Percentiles rank a stretch among this genome's conserved stretches.
phyloP scores from a whole-genome alignment of 2,888 invertebrate genomes.

The Cephus sareptanus region DNA sequence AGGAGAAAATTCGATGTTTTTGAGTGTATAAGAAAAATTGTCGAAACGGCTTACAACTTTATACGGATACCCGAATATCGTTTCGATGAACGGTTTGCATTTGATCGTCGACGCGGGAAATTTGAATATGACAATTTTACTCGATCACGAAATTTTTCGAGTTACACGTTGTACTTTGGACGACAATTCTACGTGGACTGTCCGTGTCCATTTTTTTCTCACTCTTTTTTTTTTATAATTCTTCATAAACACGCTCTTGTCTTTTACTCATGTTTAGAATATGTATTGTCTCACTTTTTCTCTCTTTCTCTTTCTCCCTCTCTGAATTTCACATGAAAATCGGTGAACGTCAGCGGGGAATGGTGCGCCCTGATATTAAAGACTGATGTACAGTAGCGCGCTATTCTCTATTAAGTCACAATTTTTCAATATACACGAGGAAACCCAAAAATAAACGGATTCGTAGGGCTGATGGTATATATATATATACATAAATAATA shows the following conservation, averaged over 20 bases:
- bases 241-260: too few relatives aligned
- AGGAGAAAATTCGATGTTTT: too few relatives aligned
- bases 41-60: too few relatives aligned
- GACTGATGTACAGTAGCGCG: conserved; percentile 67
- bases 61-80: too few relatives aligned
- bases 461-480: conserved; percentile 41
- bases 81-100: too few relatives aligned
- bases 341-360: conserved; percentile 54
- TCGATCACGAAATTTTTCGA: not conserved
- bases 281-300: not conserved
- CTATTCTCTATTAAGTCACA: conserved; percentile 54
- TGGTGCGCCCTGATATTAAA: conserved; percentile 66
- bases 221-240: not conserved
- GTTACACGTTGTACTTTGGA: not conserved
- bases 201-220: not conserved
- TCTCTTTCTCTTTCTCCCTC: not conserved
- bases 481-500: too few relatives aligned
- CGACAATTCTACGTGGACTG: not conserved
- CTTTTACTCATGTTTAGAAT: too few relatives aligned
- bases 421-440: conserved; percentile 14
- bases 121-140: too few relatives aligned
- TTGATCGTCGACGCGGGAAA: too few relatives aligned
- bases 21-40: conserved; percentile 24
- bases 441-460: conserved; percentile 30
- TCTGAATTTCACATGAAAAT: conserved; percentile 25